Conservation (phyloP, 2,113 vertebrate genomes). For the Xenopus borealis region DNA sequence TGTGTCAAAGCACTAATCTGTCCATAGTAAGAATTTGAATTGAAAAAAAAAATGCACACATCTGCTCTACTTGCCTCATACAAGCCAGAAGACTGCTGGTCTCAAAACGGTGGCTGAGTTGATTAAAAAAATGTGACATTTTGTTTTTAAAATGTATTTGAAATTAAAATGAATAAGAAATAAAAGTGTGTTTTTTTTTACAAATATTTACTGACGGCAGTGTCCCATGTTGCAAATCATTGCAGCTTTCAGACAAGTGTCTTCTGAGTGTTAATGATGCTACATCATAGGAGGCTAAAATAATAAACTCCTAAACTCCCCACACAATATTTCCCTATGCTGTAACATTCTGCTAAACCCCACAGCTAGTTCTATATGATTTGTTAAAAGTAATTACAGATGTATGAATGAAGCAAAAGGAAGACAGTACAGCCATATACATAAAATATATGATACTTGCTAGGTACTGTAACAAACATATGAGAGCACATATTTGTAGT, state of each 20-base stretch:
- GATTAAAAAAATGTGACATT: too few relatives aligned
- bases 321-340: slow-evolving; percentile 18
- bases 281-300: slow-evolving; percentile 37
- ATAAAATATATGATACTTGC: too few relatives aligned
- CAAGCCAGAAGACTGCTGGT: background rate
- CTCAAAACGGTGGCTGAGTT: background rate
- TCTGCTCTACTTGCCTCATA: background rate
- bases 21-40: slow-evolving; percentile 48
- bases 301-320: slow-evolving; percentile 21
- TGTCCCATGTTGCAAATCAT: background rate
- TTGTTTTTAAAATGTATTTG: too few relatives aligned
- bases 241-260: background rate
- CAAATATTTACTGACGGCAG: too few relatives aligned
- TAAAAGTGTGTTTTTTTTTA: too few relatives aligned
- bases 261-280: slow-evolving; percentile 34
- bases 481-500: too few relatives aligned
- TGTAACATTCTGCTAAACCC: slow-evolving; percentile 14
- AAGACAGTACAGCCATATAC: too few relatives aligned
- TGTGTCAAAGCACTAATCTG: slow-evolving; percentile 28
- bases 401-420: background rate
- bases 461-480: too few relatives aligned
- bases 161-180: too few relatives aligned
- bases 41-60: slow-evolving; percentile 46
- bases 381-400: slow-evolving; percentile 30
- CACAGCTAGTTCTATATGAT: slow-evolving; percentile 9